Evolutionary conservation across 2,113 vertebrate genomes (phyloP), one percentile per base, ranked within the genome.

Genomic region (Labrus mixtus): DNA sequence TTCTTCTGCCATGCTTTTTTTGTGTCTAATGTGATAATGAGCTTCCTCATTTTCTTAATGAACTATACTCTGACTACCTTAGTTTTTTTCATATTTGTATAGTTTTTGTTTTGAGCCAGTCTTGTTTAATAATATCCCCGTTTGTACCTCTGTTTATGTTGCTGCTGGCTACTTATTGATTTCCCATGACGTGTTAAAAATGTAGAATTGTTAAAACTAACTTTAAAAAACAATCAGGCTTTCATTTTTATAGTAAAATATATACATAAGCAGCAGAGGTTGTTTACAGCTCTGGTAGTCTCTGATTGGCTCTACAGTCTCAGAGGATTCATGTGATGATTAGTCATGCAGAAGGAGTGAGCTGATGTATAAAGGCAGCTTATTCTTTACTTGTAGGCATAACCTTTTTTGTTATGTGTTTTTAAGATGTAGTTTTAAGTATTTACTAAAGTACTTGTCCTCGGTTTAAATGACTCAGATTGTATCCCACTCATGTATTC

Each of bases 401-500:
- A 3, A 29, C 25, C 46, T 36, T 45, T 59, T 55, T 6, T 29
- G 22, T 19, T 5, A 13, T 17, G 22, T 19, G 1, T 11, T 54
- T 33, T 43, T 29, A 20, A 20, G n/a, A 13, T 57, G 29, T 56
- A 43, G 41, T 55, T 41, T 33, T 16, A 8, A 33, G 19, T 13
- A 51, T 13, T 51, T 10, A 19, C 17, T n/a, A 17, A 66, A 45
- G 50, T 15, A 19, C 2, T 9, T 8, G 23, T n/a, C 29, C 2
- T 50, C 17, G 12, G 39, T 36, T 63, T 45, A 9, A 41, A 65
- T 85, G 67, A 82, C 37, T 80, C 55, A 65, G 6, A 20, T 41
- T 19, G 36, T 46, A 48, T n/a, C 50, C 60, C n/a, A 37, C 50
- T 68, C 64, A 46, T 62, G 36, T 36, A 29, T n/a, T 22, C 10